A percentile compares a stretch with the other conserved stretches of the same genome.
These are phyloP conservation scores for Parasteatoda tepidariorum DNA, from an alignment of 1,140 invertebrate species.

Conservation along the genomic window DNA sequence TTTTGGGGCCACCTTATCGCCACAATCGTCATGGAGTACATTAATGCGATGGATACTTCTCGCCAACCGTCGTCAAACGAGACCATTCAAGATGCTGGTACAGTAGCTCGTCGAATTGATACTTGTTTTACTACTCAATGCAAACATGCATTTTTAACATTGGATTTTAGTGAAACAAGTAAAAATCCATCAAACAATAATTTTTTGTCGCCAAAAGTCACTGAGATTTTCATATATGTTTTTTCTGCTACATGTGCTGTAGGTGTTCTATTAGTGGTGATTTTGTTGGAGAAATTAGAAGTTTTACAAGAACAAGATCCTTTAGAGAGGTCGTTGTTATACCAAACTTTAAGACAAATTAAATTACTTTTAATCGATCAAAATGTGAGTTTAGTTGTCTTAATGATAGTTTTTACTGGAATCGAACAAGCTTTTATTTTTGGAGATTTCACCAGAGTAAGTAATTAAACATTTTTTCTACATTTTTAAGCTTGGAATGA, in stretches of 20 bases:
- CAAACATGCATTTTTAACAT: background rate
- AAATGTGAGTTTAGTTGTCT: conserved; percentile 67
- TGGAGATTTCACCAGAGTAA: conserved; percentile 69
- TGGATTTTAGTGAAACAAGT: background rate
- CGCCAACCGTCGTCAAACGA: background rate
- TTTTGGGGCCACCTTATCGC: conserved; percentile 54
- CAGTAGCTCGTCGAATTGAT: background rate
- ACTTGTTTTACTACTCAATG: conserved; percentile 8
- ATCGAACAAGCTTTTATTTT: conserved; percentile 70
- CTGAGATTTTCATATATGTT: conserved; percentile 50
- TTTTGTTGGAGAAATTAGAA: conserved; percentile 61
- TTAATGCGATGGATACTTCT: background rate
- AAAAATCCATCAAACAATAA: background rate
- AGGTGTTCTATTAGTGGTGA: conserved; percentile 34
- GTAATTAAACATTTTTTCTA: background rate
- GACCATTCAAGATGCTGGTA: background rate
- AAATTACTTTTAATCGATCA: conserved; percentile 65
- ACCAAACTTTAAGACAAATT: conserved; percentile 53
- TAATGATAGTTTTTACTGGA: conserved; percentile 68
- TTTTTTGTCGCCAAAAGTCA: conserved; percentile 24
- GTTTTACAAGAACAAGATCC: conserved; percentile 62
- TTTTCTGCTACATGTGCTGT: conserved; percentile 22
- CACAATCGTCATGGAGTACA: conserved; percentile 23
- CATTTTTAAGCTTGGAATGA: background rate
- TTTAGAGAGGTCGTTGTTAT: conserved; percentile 58